phyloP scores from a whole-genome alignment of 2,797 vertebrate genomes.

The Tokudaia muenninki region DNA sequence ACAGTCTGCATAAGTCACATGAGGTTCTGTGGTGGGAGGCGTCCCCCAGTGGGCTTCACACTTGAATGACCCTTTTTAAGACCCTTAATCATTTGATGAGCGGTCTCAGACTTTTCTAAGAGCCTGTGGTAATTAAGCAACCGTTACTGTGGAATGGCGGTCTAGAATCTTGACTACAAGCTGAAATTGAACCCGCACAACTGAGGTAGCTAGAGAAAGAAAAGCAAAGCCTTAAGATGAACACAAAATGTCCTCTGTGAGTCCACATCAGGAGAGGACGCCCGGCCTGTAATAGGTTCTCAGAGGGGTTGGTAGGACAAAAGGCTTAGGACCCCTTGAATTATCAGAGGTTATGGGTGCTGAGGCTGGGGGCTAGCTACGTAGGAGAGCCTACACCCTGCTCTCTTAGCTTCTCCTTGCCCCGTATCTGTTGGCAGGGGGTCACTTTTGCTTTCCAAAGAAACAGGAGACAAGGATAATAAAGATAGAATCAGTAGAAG shows the following conservation, averaged over 20 bases:
- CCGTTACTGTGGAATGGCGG: too few relatives aligned
- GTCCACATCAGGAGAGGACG: not conserved
- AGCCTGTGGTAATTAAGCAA: not conserved
- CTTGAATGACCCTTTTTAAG: not conserved
- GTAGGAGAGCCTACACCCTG: not conserved
- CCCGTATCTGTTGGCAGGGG: not conserved
- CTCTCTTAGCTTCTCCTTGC: not conserved
- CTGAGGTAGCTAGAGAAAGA: not conserved
- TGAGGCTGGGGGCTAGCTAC: not conserved
- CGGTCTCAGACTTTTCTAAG: not conserved
- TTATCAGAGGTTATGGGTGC: not conserved
- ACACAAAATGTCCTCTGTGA: not conserved
- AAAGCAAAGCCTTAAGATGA: not conserved
- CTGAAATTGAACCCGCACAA: not conserved
- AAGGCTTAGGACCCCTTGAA: not conserved
- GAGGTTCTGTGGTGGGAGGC: rapidly evolving
- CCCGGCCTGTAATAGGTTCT: not conserved
- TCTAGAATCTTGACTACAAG: not conserved
- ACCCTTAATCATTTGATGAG: not conserved
- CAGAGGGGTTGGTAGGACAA: not conserved
- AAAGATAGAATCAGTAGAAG: not conserved
- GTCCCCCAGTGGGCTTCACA: not conserved
- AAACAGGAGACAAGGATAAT: not conserved
- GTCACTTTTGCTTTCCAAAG: constrained; percentile 9
- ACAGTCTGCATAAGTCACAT: not conserved